Evolutionary conservation across 1,140 invertebrate species (phyloP).

Genomic region (Dendroctonus valens): DNA sequence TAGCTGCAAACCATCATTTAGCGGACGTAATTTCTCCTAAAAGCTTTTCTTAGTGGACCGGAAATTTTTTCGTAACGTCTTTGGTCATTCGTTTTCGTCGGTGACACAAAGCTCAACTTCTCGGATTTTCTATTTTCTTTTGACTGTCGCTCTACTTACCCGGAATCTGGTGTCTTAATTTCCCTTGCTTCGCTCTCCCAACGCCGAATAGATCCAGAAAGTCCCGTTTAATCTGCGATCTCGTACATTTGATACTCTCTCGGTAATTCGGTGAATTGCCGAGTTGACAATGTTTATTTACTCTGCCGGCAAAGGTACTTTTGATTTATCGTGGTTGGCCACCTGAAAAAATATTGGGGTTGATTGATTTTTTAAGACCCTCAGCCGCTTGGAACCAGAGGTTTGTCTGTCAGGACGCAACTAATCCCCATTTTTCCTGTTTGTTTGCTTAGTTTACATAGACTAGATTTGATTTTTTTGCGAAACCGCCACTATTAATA

Average conservation of each 20-base stretch:
- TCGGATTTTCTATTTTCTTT: slow-evolving; percentile 20
- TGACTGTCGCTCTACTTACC: slow-evolving; percentile 4
- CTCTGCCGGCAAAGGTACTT: too few species aligned
- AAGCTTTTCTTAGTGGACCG: slow-evolving; percentile 9
- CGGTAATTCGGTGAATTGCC: too few species aligned
- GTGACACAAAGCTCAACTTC: slow-evolving; percentile 19
- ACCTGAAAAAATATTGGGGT: background rate
- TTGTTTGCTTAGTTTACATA: too few species aligned
- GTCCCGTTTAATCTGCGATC: too few species aligned
- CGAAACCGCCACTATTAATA: too few species aligned
- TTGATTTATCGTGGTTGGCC: background rate
- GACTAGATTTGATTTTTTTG: too few species aligned
- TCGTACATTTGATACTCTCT: too few species aligned
- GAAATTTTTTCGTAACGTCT: slow-evolving; percentile 13
- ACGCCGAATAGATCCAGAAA: background rate
- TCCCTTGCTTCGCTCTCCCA: background rate
- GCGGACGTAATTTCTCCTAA: slow-evolving; percentile 10
- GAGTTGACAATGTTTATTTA: too few species aligned
- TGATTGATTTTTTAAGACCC: too few species aligned
- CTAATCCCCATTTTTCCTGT: too few species aligned
- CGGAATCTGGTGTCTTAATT: slow-evolving; percentile 9
- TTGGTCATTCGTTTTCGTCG: slow-evolving; percentile 12
- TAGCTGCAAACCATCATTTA: slow-evolving; percentile 8
- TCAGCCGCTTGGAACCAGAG: too few species aligned
- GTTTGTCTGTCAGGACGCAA: too few species aligned